These are phyloP conservation scores for Rhinoderma darwinii DNA, from an alignment of 2,113 vertebrate species.

Conservation along the genomic window DNA sequence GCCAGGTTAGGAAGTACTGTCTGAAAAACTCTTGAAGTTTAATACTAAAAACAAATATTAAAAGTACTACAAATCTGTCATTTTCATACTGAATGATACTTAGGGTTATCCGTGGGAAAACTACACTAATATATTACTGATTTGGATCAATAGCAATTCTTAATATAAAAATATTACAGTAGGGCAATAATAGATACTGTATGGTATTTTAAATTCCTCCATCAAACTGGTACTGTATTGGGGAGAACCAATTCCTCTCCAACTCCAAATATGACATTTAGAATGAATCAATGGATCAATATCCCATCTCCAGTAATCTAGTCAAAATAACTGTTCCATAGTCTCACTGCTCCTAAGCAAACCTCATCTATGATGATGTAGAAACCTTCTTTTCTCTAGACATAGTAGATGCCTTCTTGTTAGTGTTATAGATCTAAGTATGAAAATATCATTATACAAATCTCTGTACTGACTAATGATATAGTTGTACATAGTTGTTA, in stretches of 20 bases:
- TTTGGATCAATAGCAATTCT: not conserved
- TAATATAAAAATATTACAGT: not conserved
- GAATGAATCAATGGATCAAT: not conserved
- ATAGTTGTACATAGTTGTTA: too few relatives aligned
- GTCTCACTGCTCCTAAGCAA: too few relatives aligned
- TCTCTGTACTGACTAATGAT: too few relatives aligned
- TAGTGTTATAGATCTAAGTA: too few relatives aligned
- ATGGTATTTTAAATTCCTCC: too few relatives aligned
- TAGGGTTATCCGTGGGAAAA: not conserved
- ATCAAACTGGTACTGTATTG: too few relatives aligned
- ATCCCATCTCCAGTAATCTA: not conserved
- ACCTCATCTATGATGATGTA: too few relatives aligned
- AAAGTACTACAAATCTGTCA: not conserved
- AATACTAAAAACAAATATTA: constrained; percentile 2
- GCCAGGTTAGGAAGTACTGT: not conserved
- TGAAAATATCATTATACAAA: too few relatives aligned
- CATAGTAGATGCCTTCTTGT: too few relatives aligned
- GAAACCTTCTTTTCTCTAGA: too few relatives aligned
- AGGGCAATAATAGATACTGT: too few relatives aligned
- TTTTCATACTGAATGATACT: not conserved
- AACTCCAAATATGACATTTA: not conserved
- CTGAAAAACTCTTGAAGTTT: constrained; percentile 1
- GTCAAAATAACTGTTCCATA: not conserved
- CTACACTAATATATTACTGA: too few relatives aligned
- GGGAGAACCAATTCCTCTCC: not conserved